A percentile compares a stretch with the other conserved stretches of the same genome.
These are phyloP conservation scores for Drosophila borborema DNA, from an alignment of 2,888 invertebrate genomes.

Conservation along the genomic window DNA sequence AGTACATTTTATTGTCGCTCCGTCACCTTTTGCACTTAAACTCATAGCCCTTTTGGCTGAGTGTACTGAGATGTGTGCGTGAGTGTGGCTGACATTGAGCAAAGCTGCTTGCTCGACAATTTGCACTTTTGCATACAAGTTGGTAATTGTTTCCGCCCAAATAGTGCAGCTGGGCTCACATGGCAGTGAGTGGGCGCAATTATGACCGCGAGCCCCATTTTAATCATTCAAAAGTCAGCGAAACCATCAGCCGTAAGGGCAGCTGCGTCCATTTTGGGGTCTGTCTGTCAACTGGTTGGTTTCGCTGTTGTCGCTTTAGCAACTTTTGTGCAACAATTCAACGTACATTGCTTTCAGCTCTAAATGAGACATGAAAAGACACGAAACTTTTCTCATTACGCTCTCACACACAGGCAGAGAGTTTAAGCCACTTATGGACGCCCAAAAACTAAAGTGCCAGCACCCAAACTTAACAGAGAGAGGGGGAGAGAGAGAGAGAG, in stretches of 20 bases:
- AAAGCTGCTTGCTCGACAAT: slow-evolving; percentile 59
- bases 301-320: slow-evolving; percentile 48
- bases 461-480: slow-evolving; percentile 29
- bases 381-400: slow-evolving; percentile 85
- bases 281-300: slow-evolving; percentile 1
- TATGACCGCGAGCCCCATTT: slow-evolving; percentile 45
- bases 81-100: slow-evolving; percentile 62
- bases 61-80: slow-evolving; percentile 22
- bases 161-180: slow-evolving; percentile 58
- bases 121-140: slow-evolving; percentile 79
- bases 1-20: neutral
- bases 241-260: slow-evolving; percentile 26
- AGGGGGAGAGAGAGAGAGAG: neutral
- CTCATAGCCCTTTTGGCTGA: neutral
- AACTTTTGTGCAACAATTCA: slow-evolving; percentile 58
- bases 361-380: slow-evolving; percentile 79
- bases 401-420: slow-evolving; percentile 31
- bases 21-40: neutral
- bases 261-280: slow-evolving; percentile 48
- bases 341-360: slow-evolving; percentile 65
- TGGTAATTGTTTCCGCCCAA: slow-evolving; percentile 77
- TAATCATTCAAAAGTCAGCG: slow-evolving; percentile 75
- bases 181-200: slow-evolving; percentile 31
- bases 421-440: slow-evolving; percentile 58
- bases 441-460: slow-evolving; percentile 48